These are phyloP conservation scores for Hyperoodon ampullatus DNA, from an alignment of 2,113 vertebrate species.

Conservation along the genomic window DNA sequence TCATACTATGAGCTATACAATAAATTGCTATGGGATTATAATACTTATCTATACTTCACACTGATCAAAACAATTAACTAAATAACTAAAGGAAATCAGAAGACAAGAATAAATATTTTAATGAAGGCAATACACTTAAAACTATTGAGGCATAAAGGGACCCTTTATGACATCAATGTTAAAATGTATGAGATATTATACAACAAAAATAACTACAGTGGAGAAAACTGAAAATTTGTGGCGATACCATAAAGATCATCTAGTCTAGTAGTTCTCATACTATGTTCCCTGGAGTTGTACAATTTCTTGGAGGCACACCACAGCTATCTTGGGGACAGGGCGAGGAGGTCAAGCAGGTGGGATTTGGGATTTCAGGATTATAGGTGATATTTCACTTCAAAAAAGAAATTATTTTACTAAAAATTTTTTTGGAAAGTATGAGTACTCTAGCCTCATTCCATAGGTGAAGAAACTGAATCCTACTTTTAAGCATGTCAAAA, in stretches of 20 bases:
- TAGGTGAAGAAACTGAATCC: not conserved
- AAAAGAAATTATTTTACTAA: not conserved
- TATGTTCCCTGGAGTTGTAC: not conserved
- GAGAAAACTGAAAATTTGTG: not conserved
- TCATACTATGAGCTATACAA: not conserved
- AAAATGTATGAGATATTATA: not conserved
- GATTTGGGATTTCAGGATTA: not conserved
- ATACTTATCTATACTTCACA: not conserved
- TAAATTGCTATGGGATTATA: not conserved
- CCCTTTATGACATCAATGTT: not conserved
- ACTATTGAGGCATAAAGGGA: not conserved
- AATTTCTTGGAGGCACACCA: not conserved
- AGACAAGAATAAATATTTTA: not conserved
- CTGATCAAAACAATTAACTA: not conserved
- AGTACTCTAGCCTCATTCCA: not conserved
- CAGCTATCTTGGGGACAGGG: not conserved
- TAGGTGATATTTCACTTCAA: not conserved
- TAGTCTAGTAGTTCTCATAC: not conserved
- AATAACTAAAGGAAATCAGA: not conserved
- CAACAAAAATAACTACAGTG: not conserved
- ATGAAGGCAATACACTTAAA: not conserved
- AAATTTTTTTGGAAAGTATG: not conserved
- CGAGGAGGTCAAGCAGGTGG: not conserved
- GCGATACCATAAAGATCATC: not conserved
- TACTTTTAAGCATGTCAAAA: not conserved